Evolutionary conservation across 2,888 invertebrate species (phyloP).

Genomic region (Acrobasis suavella): DNA sequence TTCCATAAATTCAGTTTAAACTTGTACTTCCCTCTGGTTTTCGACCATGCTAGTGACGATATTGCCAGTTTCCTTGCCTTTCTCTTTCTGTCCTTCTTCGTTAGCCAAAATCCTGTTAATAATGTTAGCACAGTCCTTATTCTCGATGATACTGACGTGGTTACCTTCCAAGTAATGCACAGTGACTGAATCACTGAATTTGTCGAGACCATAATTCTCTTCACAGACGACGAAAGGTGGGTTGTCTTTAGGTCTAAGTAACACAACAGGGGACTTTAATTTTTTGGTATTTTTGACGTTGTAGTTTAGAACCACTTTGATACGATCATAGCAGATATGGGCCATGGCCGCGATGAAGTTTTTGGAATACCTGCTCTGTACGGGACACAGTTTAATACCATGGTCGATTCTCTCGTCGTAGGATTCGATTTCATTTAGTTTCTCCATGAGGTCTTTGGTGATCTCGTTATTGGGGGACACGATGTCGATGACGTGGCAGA

Average conservation of each 20-base stretch:
- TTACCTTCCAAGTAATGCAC: constrained; percentile 87
- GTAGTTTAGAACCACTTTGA: constrained; percentile 78
- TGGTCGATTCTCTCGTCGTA: constrained; percentile 82
- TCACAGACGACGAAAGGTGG: constrained; percentile 77
- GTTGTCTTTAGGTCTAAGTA: constrained; percentile 84
- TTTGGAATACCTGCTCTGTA: constrained; percentile 64
- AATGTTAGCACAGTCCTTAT: constrained; percentile 83
- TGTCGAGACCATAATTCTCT: constrained; percentile 86
- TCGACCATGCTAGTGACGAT: constrained; percentile 66
- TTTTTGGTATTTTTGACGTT: constrained; percentile 69
- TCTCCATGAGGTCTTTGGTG: constrained; percentile 57
- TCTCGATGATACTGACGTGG: constrained; percentile 87
- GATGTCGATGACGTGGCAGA: constrained; percentile 81
- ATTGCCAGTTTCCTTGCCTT: constrained; percentile 51
- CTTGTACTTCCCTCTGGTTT: constrained; percentile 54
- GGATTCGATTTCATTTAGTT: constrained; percentile 76
- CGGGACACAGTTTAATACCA: constrained; percentile 61
- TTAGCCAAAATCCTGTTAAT: constrained; percentile 76
- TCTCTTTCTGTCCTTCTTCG: constrained; percentile 40
- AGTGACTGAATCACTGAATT: constrained; percentile 80
- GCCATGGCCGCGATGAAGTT: constrained; percentile 56
- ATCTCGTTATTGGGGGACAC: constrained; percentile 67
- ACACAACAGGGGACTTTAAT: constrained; percentile 81
- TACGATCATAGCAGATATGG: constrained; percentile 68
- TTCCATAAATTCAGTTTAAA: constrained; percentile 31